These are phyloP conservation scores for Yponomeuta cagnagella DNA, from an alignment of 2,888 invertebrate species.

Conservation along the genomic window DNA sequence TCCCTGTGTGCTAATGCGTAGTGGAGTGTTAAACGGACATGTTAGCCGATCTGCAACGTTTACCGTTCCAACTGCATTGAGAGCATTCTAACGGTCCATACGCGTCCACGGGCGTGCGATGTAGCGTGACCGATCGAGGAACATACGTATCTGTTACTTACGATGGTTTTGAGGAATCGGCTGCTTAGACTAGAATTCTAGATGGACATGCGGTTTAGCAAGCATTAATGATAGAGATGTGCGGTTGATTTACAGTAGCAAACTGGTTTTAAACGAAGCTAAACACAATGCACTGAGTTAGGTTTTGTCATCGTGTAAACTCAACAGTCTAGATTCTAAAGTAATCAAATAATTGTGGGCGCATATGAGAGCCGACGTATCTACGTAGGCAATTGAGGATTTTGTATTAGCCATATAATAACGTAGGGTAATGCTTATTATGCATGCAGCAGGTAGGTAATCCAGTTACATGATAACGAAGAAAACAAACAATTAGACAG, in stretches of 20 bases:
- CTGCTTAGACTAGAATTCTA: neutral
- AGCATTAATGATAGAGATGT: neutral
- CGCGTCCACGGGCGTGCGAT: slow-evolving; percentile 28
- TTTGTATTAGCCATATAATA: no score
- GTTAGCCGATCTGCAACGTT: slow-evolving; percentile 27
- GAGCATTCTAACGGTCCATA: slow-evolving; percentile 46
- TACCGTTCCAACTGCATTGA: slow-evolving; percentile 61
- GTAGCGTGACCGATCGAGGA: slow-evolving; percentile 34
- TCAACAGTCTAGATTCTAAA: no score
- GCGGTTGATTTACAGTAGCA: neutral
- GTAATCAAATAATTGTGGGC: no score
- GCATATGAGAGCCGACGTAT: no score
- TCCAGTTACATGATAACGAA: neutral
- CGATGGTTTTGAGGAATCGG: neutral
- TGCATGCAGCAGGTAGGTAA: neutral
- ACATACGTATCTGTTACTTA: slow-evolving; percentile 21
- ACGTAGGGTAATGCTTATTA: neutral
- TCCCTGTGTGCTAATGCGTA: neutral
- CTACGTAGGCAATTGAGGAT: no score
- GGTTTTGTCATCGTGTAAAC: no score
- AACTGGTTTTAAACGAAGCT: no score
- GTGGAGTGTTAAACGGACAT: slow-evolving; percentile 8
- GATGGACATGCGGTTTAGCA: neutral
- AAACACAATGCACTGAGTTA: no score
- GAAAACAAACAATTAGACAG: slow-evolving; percentile 1